Conservation (phyloP, 2,797 vertebrate genomes). For the Dromococcyx pavoninus region DNA sequence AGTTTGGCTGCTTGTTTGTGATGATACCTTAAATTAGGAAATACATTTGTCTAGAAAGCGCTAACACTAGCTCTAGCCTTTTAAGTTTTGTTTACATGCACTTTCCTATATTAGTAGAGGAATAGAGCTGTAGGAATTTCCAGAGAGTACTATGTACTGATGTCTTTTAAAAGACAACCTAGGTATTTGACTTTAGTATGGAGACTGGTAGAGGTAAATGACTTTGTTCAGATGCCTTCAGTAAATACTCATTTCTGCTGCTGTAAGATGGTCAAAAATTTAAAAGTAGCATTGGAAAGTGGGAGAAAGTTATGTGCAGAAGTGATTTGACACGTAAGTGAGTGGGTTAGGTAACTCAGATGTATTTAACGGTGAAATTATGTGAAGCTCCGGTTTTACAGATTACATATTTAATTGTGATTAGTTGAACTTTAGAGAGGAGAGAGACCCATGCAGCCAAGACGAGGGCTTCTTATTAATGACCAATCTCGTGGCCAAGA, state of each 20-base stretch:
- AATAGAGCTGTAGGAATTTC: not conserved
- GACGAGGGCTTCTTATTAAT: not conserved
- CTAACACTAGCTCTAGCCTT: not conserved
- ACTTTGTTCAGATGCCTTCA: not conserved
- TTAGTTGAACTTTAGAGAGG: not conserved
- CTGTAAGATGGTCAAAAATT: not conserved
- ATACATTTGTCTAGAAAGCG: not conserved
- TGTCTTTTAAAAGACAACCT: not conserved
- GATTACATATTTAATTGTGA: not conserved
- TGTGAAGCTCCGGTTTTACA: not conserved
- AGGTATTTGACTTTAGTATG: not conserved
- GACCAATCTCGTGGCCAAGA: not conserved
- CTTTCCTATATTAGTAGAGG: not conserved
- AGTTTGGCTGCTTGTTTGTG: not conserved
- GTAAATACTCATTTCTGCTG: not conserved
- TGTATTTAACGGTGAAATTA: not conserved
- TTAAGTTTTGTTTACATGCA: not conserved
- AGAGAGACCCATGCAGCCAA: not conserved
- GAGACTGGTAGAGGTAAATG: not conserved
- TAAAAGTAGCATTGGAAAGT: not conserved
- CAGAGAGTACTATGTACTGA: not conserved
- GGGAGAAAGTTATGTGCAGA: not conserved
- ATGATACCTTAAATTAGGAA: not conserved
- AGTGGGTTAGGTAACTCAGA: not conserved
- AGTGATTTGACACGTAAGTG: not conserved